Evolutionary conservation across 2,888 invertebrate genomes (phyloP), one percentile per base, ranked within the genome.

Genomic region (Tanypteryx hageni): DNA sequence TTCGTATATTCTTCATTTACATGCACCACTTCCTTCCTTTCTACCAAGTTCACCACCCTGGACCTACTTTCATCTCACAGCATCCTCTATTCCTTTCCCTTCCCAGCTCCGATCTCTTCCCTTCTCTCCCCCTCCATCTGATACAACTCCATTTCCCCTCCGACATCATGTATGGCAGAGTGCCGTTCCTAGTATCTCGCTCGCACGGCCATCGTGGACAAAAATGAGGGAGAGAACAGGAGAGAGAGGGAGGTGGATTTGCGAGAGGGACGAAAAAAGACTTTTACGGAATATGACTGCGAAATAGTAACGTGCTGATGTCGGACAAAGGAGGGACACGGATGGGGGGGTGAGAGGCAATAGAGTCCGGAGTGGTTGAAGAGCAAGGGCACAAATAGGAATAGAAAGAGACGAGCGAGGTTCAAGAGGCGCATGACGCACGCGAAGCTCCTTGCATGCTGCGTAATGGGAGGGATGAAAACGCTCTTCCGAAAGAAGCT

Each of bases 121-220:
- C 44, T 57, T 5, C 83, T 56, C 18, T 22, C n/a, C 18, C 16
- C 0, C 16, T 56, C 5, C 44, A 3, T 44, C 1, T 5, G 44
- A 1, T 18, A 57, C 83, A 44, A 56, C 56, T 56, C 44, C 83
- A 83, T 18, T 9, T 56, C 56, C 83, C 57, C 83, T 83, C 83
- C 44, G 56, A n/a, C 16, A 83, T 83, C 83, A 5, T 83, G 83
- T 83, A 83, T n/a, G 83, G 31, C 83, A 57, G 83, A 83, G 83
- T 83, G 83, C 56, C 83, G 83, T 83, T 83, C 83, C 83, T 83
- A 57, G 83, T 83, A 83, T n/a, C 83, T 83, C 56, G 56, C 44
- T 16, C 8, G n/a, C 83, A 83, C 57, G 83, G 8, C 83, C 83
- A 56, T 83, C 83, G 27, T 7, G 18, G 83, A n/a, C 14, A 16